Evolutionary conservation across 2,888 invertebrate genomes (phyloP).

Genomic region (Metallyticus violacea): DNA sequence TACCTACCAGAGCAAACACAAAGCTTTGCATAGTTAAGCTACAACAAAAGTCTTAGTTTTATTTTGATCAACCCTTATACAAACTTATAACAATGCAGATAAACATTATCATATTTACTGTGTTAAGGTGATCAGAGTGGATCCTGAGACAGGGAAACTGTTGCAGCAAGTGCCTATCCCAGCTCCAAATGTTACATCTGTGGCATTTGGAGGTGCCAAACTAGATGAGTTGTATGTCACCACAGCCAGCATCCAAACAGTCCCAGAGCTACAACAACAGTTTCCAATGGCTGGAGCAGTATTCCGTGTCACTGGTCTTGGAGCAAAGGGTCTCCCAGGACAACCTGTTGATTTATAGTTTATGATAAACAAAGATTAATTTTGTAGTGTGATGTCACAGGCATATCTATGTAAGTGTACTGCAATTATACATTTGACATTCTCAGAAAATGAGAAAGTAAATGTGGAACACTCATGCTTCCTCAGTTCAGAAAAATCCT

Average conservation of each 20-base stretch:
- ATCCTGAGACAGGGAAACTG: constrained; percentile 55
- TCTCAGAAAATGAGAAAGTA: background rate
- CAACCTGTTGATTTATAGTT: background rate
- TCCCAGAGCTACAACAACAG: constrained; percentile 44
- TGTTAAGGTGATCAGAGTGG: constrained; percentile 42
- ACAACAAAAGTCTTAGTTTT: no score
- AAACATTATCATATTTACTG: background rate
- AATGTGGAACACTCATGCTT: no score
- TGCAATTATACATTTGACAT: background rate
- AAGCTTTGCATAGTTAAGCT: no score
- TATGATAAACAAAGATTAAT: background rate
- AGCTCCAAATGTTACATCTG: constrained; percentile 68
- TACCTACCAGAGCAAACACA: no score
- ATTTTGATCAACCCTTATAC: no score
- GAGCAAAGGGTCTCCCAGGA: constrained; percentile 53
- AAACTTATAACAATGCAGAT: no score
- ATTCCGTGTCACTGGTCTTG: constrained; percentile 59
- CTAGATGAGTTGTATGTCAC: constrained; percentile 70
- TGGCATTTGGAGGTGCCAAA: constrained; percentile 68
- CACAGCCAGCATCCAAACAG: constrained; percentile 54
- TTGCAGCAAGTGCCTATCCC: constrained; percentile 61
- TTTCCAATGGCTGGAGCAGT: constrained; percentile 55
- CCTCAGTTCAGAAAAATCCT: background rate
- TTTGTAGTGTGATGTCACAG: background rate
- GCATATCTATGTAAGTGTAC: background rate